A percentile compares a stretch with the other conserved stretches of the same genome.
Conservation (phyloP, 2,888 invertebrate species). For the Zaprionus bogoriensis region DNA sequence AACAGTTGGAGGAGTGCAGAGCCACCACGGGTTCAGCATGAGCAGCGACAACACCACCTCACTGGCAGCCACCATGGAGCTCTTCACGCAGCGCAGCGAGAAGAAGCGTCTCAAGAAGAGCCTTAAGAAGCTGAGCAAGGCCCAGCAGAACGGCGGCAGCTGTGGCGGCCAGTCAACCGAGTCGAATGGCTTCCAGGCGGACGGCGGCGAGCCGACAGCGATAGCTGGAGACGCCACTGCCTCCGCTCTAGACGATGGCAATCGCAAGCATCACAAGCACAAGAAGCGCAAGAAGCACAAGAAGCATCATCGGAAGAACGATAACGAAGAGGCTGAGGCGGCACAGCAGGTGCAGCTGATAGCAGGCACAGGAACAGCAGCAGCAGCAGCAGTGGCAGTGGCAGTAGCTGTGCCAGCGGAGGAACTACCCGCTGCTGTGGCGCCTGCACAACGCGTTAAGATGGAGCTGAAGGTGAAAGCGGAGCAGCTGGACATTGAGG, state of each 20-base stretch:
- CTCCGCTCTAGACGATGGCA: slow-evolving; percentile 51
- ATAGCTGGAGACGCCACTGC: slow-evolving; percentile 22
- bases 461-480: slow-evolving; percentile 70
- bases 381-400: not conserved
- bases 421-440: slow-evolving; percentile 4
- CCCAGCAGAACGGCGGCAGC: slow-evolving; percentile 54
- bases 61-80: slow-evolving; percentile 72
- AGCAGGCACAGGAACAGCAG: not conserved
- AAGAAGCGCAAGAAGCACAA: slow-evolving; percentile 92
- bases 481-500: slow-evolving; percentile 76
- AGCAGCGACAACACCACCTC: slow-evolving; percentile 68
- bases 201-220: slow-evolving; percentile 9
- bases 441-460: slow-evolving; percentile 47
- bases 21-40: slow-evolving; percentile 58
- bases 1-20: slow-evolving; percentile 36
- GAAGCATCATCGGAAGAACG: slow-evolving; percentile 85
- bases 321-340: slow-evolving; percentile 54
- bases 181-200: slow-evolving; percentile 33
- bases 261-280: slow-evolving; percentile 88
- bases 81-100: slow-evolving; percentile 79
- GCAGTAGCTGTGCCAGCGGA: slow-evolving; percentile 6
- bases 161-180: slow-evolving; percentile 10
- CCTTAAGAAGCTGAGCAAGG: slow-evolving; percentile 72
- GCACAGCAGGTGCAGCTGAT: slow-evolving; percentile 34
- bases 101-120: slow-evolving; percentile 81